Percentiles rank a stretch among this genome's conserved stretches.
Evolutionary conservation across 2,888 invertebrate genomes (phyloP).

Genomic region (Chaitophorus viminalis): DNA sequence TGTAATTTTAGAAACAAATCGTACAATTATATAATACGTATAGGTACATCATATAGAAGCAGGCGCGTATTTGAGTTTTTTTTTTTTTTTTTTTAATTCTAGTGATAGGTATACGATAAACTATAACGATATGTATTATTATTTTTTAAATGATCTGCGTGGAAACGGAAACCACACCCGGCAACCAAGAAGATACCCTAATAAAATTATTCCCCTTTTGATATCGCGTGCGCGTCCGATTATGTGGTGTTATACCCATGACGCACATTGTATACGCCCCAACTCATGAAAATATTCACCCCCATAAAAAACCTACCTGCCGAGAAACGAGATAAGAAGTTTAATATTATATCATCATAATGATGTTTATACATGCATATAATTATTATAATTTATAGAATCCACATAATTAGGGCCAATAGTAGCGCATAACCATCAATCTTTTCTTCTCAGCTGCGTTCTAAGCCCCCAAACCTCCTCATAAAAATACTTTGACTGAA

Average conservation of each 20-base stretch:
- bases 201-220: conserved; percentile 30
- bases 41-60: not conserved
- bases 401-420: not conserved
- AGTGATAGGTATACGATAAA: too few relatives aligned
- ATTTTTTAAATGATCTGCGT: conserved; percentile 13
- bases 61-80: not conserved
- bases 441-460: too few relatives aligned
- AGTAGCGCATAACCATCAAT: too few relatives aligned
- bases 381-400: not conserved
- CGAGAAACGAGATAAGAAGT: not conserved
- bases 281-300: conserved; percentile 2
- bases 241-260: not conserved
- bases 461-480: too few relatives aligned
- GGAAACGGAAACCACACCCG: conserved; percentile 57
- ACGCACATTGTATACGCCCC: conserved; percentile 16
- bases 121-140: too few relatives aligned
- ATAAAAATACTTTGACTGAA: too few relatives aligned
- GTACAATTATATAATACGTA: too few relatives aligned
- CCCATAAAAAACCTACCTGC: not conserved
- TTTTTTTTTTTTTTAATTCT: too few relatives aligned
- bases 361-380: not conserved
- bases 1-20: too few relatives aligned
- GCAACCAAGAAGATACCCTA: conserved; percentile 40
- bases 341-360: not conserved
- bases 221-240: conserved; percentile 20